Base-by-base conservation (phyloP, 2,888 invertebrate species). In the Cybosia mesomella region DNA sequence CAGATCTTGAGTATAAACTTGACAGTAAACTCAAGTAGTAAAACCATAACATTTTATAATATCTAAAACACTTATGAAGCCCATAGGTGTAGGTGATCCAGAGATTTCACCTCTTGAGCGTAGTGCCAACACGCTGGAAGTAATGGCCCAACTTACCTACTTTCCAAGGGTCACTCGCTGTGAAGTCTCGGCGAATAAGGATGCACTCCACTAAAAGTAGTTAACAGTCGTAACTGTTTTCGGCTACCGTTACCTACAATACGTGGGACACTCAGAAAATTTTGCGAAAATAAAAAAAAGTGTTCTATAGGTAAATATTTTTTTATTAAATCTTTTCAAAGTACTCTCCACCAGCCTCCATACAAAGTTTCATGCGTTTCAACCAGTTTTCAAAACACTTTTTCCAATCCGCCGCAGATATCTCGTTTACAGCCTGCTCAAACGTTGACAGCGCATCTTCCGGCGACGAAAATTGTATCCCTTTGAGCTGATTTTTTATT, bases 141-240 rank as follows among this genome's bases (percentile, higher is more conserved):
- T 81, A 79, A 79, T 70, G 81, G 66, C 55, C 66, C 18, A 81
- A 78, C 64, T 81, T 73, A 79, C 75, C 80, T 79, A 79, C 60
- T 39, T n/a, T n/a, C n/a, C n/a, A 11, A 67, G 36, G 57, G 63
- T 70, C 66, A 64, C 28, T 43, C 55, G 43, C 43, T 64, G 34
- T 60, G 67, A 70, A 67, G 58, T 22, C 67, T 66, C 13, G 32
- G 43, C 39, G 39, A 10, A 7, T 64, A 43, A 57, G 58, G 66
- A n/a, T 62, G 53, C 58, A 55, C 60, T 69, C 67, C 70, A 72
- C 78, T 28, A 3, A 28, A 21, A 28, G 39, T 28, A 28, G 1
- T 34, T 32, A 21, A 1, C 4, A 34, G 10, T 1, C n/a, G 10
- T 28, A 1, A 57, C 28, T 39, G 13, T 39, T 39, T 18, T 3